phyloP scores from a whole-genome alignment of 92 coral and sea anemone species.

The Zoanthus solanderi region DNA sequence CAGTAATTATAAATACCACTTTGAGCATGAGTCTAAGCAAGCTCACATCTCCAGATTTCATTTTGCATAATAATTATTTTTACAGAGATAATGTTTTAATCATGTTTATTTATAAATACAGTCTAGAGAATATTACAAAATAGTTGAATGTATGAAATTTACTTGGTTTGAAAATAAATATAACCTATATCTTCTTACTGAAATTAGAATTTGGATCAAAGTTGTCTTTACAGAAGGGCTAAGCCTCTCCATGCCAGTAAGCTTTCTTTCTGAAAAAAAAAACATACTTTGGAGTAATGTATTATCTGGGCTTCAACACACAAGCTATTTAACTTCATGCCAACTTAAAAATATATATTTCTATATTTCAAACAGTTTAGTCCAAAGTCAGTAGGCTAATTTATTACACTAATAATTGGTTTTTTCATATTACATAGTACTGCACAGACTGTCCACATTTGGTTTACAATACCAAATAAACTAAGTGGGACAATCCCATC shows the following conservation, averaged over 20 bases:
- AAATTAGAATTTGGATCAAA: too few relatives aligned
- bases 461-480: conserved; percentile 67
- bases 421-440: conserved; percentile 54
- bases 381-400: conserved; percentile 14
- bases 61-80: background rate
- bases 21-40: background rate
- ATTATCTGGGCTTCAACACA: conserved; percentile 11
- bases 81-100: background rate
- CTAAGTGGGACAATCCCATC: conserved; percentile 62
- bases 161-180: too few relatives aligned
- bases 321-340: conserved; percentile 15
- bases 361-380: conserved; percentile 15
- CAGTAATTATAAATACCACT: background rate
- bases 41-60: background rate
- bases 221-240: too few relatives aligned
- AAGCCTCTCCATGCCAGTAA: background rate
- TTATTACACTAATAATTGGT: conserved; percentile 13
- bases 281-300: background rate
- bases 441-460: conserved; percentile 69
- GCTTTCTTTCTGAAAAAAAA: background rate
- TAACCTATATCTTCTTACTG: too few relatives aligned
- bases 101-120: background rate
- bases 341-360: background rate
- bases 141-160: background rate
- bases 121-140: background rate